A percentile compares a stretch with the other conserved stretches of the same genome.
phyloP scores from a whole-genome alignment of 92 coral and sea anemone species.

The Anthopleura xanthogrammica region DNA sequence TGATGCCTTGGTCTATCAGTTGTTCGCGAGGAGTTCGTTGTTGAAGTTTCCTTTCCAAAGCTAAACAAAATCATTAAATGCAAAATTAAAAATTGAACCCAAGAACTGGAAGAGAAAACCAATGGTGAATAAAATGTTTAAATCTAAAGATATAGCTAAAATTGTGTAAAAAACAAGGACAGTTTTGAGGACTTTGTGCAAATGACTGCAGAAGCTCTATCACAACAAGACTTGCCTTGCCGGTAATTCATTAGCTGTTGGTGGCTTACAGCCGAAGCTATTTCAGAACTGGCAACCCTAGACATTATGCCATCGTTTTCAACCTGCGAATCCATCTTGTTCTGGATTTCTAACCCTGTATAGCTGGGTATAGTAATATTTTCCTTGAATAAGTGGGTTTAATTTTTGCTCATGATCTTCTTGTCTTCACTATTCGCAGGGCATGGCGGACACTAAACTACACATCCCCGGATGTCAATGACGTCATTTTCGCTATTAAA shows the following conservation, averaged over 20 bases:
- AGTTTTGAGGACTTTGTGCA: not conserved
- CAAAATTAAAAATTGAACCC: constrained; percentile 6
- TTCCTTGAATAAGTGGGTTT: not conserved
- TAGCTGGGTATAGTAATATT: not conserved
- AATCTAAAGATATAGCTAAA: not conserved
- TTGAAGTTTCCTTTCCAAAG: constrained; percentile 84
- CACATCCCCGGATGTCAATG: constrained; percentile 40
- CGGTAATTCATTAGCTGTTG: constrained; percentile 84
- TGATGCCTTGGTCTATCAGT: constrained; percentile 91
- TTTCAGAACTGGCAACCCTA: constrained; percentile 23
- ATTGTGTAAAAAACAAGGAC: not conserved
- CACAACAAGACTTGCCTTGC: constrained; percentile 66
- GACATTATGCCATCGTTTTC: not conserved
- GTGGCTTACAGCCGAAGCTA: constrained; percentile 46
- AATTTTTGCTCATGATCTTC: constrained; percentile 24
- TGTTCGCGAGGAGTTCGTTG: constrained; percentile 90
- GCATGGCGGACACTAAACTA: constrained; percentile 39
- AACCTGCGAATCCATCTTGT: constrained; percentile 27
- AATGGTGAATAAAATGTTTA: not conserved
- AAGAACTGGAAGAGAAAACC: constrained; percentile 6
- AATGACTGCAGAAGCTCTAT: constrained; percentile 12
- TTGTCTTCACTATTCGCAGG: constrained; percentile 26
- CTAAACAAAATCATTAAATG: constrained; percentile 54
- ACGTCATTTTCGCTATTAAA: constrained; percentile 31
- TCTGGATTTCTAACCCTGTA: not conserved